Percentiles rank a stretch among this genome's conserved stretches.
These are phyloP conservation scores for Champsocephalus esox DNA, from an alignment of 2,797 vertebrate species.

Conservation along the genomic window DNA sequence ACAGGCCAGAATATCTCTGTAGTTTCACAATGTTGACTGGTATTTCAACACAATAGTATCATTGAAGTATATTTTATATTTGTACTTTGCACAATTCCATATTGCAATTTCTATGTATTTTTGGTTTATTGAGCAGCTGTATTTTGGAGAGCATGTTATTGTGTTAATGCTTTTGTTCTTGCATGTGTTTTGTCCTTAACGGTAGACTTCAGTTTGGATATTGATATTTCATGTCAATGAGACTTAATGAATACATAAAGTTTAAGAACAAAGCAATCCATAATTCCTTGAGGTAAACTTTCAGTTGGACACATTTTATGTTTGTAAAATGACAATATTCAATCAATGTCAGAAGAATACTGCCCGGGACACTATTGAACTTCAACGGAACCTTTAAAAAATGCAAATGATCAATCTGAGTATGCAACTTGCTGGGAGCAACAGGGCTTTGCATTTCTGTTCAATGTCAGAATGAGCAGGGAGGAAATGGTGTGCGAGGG, in stretches of 20 bases:
- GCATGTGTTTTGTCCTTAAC: too few species aligned
- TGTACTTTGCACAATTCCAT: too few species aligned
- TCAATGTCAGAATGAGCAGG: constrained; percentile 69
- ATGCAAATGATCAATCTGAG: constrained; percentile 57
- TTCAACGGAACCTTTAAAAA: constrained; percentile 47
- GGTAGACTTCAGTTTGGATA: too few species aligned
- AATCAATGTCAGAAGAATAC: not conserved
- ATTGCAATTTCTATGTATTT: too few species aligned
- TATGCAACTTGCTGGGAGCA: constrained; percentile 40
- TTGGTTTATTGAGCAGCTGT: too few species aligned
- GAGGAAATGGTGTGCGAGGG: constrained; percentile 61
- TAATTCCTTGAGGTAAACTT: not conserved
- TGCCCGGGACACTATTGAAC: not conserved
- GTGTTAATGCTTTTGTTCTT: too few species aligned
- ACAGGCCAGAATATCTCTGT: too few species aligned
- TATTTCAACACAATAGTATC: too few species aligned
- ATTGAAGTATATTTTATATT: too few species aligned
- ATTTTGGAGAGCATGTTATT: too few species aligned
- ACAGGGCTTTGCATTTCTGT: constrained; percentile 66
- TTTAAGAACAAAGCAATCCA: not conserved
- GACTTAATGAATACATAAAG: not conserved
- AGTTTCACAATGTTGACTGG: too few species aligned
- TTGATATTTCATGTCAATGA: too few species aligned
- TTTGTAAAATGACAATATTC: not conserved
- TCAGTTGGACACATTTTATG: not conserved